Evolutionary conservation across 2,113 vertebrate genomes (phyloP).

Genomic region (Trichechus manatus): DNA sequence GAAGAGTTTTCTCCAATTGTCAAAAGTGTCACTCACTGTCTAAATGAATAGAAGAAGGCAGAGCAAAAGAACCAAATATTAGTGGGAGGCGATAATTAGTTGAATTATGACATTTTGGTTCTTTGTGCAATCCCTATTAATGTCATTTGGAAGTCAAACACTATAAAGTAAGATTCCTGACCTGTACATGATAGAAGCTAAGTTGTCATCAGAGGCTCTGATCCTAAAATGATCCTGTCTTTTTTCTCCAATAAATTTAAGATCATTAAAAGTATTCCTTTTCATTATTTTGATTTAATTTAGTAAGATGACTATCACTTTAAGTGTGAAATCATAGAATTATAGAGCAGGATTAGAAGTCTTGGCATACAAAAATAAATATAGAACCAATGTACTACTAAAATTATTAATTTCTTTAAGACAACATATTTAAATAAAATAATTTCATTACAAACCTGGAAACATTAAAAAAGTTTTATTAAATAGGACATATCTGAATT

Average conservation of each 20-base stretch:
- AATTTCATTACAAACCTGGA: not conserved
- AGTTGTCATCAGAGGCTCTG: not conserved
- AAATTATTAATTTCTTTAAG: not conserved
- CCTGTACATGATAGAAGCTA: not conserved
- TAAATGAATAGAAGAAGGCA: constrained; percentile 4
- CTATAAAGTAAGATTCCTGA: not conserved
- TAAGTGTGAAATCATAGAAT: constrained; percentile 5
- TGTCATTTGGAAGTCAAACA: not conserved
- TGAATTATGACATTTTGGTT: not conserved
- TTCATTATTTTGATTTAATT: not conserved
- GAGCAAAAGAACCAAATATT: not conserved
- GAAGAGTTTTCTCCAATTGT: not conserved
- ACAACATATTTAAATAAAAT: not conserved
- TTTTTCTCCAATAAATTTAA: not conserved
- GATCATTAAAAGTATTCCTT: not conserved
- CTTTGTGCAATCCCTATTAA: not conserved
- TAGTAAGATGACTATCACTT: not conserved
- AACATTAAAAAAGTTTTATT: not conserved
- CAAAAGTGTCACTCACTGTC: not conserved
- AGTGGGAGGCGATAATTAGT: not conserved
- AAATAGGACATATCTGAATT: not conserved
- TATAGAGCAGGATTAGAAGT: not conserved
- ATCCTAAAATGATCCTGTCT: not conserved
- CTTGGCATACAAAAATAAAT: not conserved
- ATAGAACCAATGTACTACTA: not conserved